Evolutionary conservation across 2,113 vertebrate species (phyloP), one percentile per base, ranked within the genome.

Genomic region (Rhineura floridana): DNA sequence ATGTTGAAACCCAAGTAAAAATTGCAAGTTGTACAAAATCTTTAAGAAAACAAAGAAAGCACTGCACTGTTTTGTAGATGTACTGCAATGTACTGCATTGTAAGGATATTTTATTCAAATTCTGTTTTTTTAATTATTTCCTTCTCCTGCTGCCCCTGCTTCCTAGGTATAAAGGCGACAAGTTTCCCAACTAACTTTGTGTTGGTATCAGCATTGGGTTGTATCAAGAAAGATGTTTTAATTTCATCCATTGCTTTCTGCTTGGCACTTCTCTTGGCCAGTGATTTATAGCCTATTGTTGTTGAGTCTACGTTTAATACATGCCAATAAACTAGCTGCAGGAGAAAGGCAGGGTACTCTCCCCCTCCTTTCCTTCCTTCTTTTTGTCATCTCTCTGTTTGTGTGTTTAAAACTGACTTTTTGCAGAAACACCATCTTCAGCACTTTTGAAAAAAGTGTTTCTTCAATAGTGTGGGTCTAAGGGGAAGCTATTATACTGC

Each of bases 211-310:
- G 86, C 88, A 85, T 84, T 52, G n/a, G 91, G 76, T 87, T 90
- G 33, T 91, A 94, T 94, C 70, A 23, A 89, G 88, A 93, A 92
- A 91, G 90, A 93, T 95, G 89, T 93, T 95, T 95, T 94, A 90
- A 96, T 96, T 95, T 96, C 94, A 92, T 91, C 65, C 75, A 39
- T 84, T 90, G 92, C 77, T 69, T 94, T 94, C 90, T 77, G 89
- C 87, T 88, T 95, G 95, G 91, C 91, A 91, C 88, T 92, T 94
- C 90, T 93, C 89, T 86, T 92, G 92, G 89, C n/a, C 90, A 88
- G 86, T 95, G 93, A 95, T 95, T 95, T 95, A 94, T 95, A 93
- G 93, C 25, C 36, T 88, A 91, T 94, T 94, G 81, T 91, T 95
- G 90, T 93, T 91, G 86, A 92, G 92, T 80, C 87, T 93, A 1